Evolutionary conservation across 1,140 invertebrate genomes (phyloP).

Genomic region (Caerostris darwini): DNA sequence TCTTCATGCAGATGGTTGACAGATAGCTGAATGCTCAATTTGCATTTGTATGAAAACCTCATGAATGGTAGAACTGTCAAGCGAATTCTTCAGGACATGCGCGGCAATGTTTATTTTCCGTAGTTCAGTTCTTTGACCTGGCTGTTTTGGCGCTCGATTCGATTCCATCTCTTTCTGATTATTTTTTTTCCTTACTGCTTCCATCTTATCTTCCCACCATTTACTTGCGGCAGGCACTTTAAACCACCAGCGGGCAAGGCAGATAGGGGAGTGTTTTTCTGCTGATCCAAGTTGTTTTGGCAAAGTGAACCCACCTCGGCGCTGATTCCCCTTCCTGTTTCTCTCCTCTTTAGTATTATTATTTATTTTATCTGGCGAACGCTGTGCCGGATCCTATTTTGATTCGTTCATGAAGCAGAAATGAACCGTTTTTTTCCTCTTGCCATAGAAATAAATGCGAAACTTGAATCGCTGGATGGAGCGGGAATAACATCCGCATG

Average conservation of each 20-base stretch:
- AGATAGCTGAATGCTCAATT: too few relatives aligned
- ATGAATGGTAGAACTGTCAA: not conserved
- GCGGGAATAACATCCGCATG: not conserved
- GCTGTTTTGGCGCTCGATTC: not conserved
- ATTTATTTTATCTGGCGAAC: not conserved
- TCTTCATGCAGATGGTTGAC: too few relatives aligned
- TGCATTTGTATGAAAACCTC: too few relatives aligned
- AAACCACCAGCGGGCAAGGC: not conserved
- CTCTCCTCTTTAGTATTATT: not conserved
- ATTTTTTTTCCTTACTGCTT: not conserved
- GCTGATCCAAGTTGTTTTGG: slow-evolving; percentile 22
- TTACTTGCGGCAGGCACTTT: not conserved
- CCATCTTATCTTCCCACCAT: not conserved
- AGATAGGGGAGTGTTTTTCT: slow-evolving; percentile 5
- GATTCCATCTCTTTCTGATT: not conserved
- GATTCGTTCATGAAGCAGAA: not conserved
- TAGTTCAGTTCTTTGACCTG: slow-evolving; percentile 7
- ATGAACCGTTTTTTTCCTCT: not conserved
- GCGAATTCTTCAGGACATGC: not conserved
- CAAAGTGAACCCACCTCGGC: not conserved
- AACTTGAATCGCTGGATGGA: not conserved
- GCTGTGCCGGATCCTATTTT: not conserved
- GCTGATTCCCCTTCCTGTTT: not conserved
- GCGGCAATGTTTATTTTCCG: not conserved
- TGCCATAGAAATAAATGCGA: not conserved